phyloP scores from a whole-genome alignment of 2,888 invertebrate genomes.

The Epirrita christyi region DNA sequence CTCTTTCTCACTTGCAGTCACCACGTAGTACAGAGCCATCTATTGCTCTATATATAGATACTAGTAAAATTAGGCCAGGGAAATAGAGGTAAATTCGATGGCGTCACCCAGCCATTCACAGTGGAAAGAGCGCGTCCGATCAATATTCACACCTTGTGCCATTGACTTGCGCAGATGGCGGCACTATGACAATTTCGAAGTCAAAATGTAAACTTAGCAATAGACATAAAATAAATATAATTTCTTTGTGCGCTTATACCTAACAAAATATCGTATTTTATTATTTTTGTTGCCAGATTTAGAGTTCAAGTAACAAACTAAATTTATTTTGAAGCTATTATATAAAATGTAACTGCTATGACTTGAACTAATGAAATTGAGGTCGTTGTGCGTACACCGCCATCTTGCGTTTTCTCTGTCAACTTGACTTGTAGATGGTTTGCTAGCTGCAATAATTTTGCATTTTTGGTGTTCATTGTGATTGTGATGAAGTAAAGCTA shows the following conservation, averaged over 20 bases:
- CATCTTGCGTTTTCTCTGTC: slow-evolving; percentile 76
- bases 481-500: slow-evolving; percentile 61
- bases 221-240: neutral
- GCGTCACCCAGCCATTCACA: slow-evolving; percentile 2
- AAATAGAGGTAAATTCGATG: slow-evolving; percentile 5
- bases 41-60: slow-evolving; percentile 48
- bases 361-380: slow-evolving; percentile 41
- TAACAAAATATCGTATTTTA: neutral
- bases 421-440: slow-evolving; percentile 67
- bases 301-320: neutral
- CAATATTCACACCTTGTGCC: slow-evolving; percentile 54
- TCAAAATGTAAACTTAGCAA: slow-evolving; percentile 14
- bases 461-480: slow-evolving; percentile 50
- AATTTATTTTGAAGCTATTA: neutral
- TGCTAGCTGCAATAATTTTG: slow-evolving; percentile 61
- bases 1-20: too few species aligned
- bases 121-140: slow-evolving; percentile 47
- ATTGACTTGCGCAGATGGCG: slow-evolving; percentile 62
- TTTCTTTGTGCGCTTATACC: too few species aligned
- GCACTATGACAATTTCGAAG: slow-evolving; percentile 48
- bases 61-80: slow-evolving; percentile 14
- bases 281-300: neutral
- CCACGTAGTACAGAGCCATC: slow-evolving; percentile 62
- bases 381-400: slow-evolving; percentile 66
- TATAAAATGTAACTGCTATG: slow-evolving; percentile 35